These are phyloP conservation scores for Microplitis mediator DNA, from an alignment of 1,140 invertebrate genomes.

Conservation along the genomic window DNA sequence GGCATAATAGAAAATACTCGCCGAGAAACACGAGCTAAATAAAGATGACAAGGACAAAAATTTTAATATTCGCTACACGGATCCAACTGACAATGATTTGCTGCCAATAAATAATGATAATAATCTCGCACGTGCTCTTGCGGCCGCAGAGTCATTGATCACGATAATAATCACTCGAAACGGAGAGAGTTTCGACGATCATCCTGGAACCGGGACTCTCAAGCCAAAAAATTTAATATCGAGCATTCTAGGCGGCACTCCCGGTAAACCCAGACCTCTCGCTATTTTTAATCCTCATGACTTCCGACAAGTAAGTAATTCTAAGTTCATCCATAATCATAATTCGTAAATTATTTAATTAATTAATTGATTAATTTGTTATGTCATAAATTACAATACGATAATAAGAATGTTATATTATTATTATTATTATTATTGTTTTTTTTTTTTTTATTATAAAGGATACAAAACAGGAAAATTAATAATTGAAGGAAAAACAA, in stretches of 20 bases:
- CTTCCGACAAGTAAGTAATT: constrained; percentile 82
- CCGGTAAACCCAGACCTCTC: constrained; percentile 78
- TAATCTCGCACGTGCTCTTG: constrained; percentile 85
- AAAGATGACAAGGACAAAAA: constrained; percentile 81
- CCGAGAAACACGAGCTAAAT: constrained; percentile 83
- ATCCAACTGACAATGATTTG: constrained; percentile 92
- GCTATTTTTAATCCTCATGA: constrained; percentile 96
- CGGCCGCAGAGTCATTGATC: constrained; percentile 83
- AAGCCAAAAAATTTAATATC: constrained; percentile 83
- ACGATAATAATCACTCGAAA: constrained; percentile 92
- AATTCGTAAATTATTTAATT: background rate
- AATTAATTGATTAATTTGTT: constrained; percentile 10
- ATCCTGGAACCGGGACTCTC: constrained; percentile 83
- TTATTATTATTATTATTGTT: too few species aligned
- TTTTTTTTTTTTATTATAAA: too few species aligned
- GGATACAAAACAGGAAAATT: too few species aligned
- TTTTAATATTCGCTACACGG: constrained; percentile 94
- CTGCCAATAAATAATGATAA: constrained; percentile 99
- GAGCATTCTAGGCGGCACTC: constrained; percentile 80
- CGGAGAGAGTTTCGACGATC: constrained; percentile 83
- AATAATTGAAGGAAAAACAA: too few species aligned
- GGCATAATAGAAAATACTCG: constrained; percentile 69
- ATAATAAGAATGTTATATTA: too few species aligned
- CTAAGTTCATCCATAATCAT: constrained; percentile 33
- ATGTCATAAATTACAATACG: too few species aligned